These are phyloP conservation scores for Myotis vivesi DNA, from an alignment of 2,797 vertebrate genomes.

Conservation along the genomic window DNA sequence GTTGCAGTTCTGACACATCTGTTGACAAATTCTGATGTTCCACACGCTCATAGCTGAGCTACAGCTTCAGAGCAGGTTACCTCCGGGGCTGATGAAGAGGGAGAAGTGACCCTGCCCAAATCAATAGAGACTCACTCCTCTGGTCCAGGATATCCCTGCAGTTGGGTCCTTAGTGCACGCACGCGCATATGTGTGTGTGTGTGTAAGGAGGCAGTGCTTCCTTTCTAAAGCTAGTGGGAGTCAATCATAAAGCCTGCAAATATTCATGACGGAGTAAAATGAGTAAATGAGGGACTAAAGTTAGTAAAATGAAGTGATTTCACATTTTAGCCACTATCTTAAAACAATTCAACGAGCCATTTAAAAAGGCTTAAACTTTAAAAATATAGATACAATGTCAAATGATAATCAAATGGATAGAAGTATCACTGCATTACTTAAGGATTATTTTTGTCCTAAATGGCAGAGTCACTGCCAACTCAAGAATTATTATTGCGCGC, in stretches of 20 bases:
- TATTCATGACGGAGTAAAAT: not conserved
- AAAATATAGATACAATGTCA: not conserved
- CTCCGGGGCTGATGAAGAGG: not conserved
- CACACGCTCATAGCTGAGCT: not conserved
- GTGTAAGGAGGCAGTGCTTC: not conserved
- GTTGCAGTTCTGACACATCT: not conserved
- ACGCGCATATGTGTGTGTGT: not conserved
- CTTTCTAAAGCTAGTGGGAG: not conserved
- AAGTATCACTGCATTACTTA: not conserved
- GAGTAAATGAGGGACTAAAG: not conserved
- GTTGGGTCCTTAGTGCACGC: not conserved
- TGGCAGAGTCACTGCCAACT: not conserved
- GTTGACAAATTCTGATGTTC: constrained; percentile 8
- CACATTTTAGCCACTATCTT: not conserved
- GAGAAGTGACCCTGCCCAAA: not conserved
- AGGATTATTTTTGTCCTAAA: not conserved
- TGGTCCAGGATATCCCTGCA: not conserved
- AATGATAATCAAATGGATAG: not conserved
- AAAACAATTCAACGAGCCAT: not conserved
- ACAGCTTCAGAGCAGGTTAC: not conserved
- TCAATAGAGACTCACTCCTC: not conserved
- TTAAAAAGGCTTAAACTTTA: not conserved
- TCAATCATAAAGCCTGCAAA: not conserved
- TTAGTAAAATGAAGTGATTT: not conserved
- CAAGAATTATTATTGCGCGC: not conserved